These are phyloP conservation scores for Sebastes vulpes DNA, from an alignment of 2,797 vertebrate species.

Conservation along the genomic window DNA sequence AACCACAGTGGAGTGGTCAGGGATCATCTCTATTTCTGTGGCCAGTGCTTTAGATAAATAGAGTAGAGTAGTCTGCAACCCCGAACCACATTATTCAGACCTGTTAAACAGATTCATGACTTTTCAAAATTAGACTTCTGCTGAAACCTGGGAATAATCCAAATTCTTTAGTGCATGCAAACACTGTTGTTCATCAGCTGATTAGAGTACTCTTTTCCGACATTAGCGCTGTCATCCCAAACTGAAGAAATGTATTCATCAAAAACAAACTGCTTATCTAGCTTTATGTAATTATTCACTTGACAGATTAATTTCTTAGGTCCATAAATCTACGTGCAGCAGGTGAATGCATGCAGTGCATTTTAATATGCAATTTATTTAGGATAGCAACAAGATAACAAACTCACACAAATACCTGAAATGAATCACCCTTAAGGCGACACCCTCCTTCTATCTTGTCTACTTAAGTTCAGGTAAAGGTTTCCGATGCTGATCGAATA, in stretches of 20 bases:
- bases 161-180: not conserved
- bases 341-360: not conserved
- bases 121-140: not conserved
- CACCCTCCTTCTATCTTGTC: not conserved
- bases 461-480: not conserved
- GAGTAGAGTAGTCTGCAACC: not conserved
- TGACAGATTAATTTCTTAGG: not conserved
- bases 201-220: not conserved
- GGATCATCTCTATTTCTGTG: not conserved
- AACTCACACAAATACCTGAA: not conserved
- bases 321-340: not conserved
- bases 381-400: not conserved
- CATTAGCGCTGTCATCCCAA: not conserved
- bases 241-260: not conserved
- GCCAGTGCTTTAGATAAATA: not conserved
- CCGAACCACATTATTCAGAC: not conserved
- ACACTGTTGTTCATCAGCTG: not conserved
- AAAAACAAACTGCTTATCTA: not conserved
- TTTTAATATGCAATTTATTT: constrained; percentile 6
- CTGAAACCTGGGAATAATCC: not conserved
- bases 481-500: not conserved
- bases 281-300: not conserved
- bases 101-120: not conserved
- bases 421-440: not conserved
- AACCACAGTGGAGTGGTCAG: not conserved